Evolutionary conservation across 2,797 vertebrate genomes (phyloP).

Genomic region (Pogoniulus pusillus): DNA sequence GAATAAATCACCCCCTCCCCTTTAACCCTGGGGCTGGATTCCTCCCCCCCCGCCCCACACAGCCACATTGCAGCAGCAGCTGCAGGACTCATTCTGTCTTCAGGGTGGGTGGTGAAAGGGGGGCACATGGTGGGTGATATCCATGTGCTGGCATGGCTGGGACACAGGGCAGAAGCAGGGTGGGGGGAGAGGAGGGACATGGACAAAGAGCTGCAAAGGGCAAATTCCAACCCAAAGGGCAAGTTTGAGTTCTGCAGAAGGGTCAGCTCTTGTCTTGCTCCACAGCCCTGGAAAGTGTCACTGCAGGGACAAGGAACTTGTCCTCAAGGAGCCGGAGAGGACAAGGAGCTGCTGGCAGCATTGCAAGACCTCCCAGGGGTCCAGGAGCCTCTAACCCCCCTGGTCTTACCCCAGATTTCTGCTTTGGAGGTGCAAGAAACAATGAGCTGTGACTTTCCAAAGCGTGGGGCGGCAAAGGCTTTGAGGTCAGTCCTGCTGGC

Average conservation of each 20-base stretch:
- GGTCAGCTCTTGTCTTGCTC: background rate
- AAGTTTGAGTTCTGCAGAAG: background rate
- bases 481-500: background rate
- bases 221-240: conserved; percentile 37
- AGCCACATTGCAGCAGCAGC: background rate
- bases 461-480: background rate
- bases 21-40: background rate
- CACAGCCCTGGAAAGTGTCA: background rate
- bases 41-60: conserved; percentile 27
- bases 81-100: background rate
- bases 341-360: too few species aligned
- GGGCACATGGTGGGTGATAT: background rate
- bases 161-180: background rate
- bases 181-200: too few species aligned
- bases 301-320: accelerated
- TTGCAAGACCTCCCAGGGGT: background rate
- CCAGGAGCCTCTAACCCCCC: background rate
- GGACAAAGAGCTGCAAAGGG: background rate
- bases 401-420: background rate
- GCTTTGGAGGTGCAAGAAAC: background rate
- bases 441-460: accelerated
- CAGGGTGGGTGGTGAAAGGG: background rate
- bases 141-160: accelerated
- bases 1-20: background rate
- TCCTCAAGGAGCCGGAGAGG: background rate